Percentiles rank a stretch among this genome's conserved stretches.
Conservation (phyloP, 2,797 vertebrate genomes). For the Pelochelys cantorii region DNA sequence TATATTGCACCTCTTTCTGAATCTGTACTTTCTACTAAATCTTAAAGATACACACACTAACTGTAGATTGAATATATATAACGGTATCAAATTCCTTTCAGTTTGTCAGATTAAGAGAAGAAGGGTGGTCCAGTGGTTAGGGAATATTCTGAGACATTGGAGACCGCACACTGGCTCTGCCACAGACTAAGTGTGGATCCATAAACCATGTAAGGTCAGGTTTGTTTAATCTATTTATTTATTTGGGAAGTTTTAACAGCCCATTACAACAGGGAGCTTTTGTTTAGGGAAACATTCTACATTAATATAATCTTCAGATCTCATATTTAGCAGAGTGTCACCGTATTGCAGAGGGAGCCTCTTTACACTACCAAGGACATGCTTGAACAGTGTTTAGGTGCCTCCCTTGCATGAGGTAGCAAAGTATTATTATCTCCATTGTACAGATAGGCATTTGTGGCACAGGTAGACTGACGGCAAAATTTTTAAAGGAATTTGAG, state of each 20-base stretch:
- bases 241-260: not conserved
- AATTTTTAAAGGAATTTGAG: not conserved
- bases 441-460: not conserved
- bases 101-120: not conserved
- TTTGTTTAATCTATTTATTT: not conserved
- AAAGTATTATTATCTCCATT: not conserved
- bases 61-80: not conserved
- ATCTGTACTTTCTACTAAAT: not conserved
- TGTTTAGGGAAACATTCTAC: not conserved
- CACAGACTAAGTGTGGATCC: not conserved
- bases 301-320: not conserved
- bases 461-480: not conserved
- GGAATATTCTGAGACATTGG: not conserved
- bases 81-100: not conserved
- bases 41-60: not conserved
- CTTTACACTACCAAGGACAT: not conserved
- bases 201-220: not conserved
- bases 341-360: not conserved
- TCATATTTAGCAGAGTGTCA: not conserved
- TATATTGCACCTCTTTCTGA: not conserved
- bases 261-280: not conserved
- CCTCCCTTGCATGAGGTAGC: not conserved
- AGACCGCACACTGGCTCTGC: not conserved
- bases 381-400: not conserved
- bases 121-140: not conserved